Percentiles rank a stretch among this genome's conserved stretches.
Conservation (phyloP, 2,797 vertebrate genomes). For the Dendrocincla tyrannina region DNA sequence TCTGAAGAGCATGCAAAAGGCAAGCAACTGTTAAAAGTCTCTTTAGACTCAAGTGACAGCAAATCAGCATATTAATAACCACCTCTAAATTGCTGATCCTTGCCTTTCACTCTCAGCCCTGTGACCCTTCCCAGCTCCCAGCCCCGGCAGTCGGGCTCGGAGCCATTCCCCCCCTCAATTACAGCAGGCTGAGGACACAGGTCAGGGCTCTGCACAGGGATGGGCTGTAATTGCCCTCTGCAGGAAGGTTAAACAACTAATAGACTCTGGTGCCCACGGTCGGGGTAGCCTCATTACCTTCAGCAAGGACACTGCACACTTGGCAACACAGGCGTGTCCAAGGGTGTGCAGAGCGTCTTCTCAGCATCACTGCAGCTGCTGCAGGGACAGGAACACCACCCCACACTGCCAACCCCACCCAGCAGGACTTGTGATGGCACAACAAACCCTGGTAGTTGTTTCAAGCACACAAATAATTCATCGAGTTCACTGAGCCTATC, state of each 20-base stretch:
- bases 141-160: background rate
- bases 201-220: background rate
- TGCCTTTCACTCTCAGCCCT: constrained; percentile 10
- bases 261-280: background rate
- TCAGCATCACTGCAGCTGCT: accelerated
- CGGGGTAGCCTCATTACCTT: background rate
- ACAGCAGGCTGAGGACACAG: background rate
- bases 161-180: background rate
- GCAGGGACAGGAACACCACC: accelerated
- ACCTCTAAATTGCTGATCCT: constrained; percentile 17
- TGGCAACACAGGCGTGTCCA: background rate
- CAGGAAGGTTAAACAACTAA: constrained; percentile 9
- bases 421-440: background rate
- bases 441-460: background rate
- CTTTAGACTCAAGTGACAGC: constrained; percentile 24
- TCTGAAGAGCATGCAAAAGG: constrained; percentile 30
- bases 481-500: background rate
- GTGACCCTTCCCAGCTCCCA: background rate
- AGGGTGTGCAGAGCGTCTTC: background rate
- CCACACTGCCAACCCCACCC: background rate
- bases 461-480: background rate
- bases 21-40: constrained; percentile 18
- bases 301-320: constrained; percentile 25
- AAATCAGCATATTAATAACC: constrained; percentile 63
- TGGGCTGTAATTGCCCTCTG: background rate